Base-by-base conservation (phyloP, 2,113 vertebrate species). In the Cololabis saira region DNA sequence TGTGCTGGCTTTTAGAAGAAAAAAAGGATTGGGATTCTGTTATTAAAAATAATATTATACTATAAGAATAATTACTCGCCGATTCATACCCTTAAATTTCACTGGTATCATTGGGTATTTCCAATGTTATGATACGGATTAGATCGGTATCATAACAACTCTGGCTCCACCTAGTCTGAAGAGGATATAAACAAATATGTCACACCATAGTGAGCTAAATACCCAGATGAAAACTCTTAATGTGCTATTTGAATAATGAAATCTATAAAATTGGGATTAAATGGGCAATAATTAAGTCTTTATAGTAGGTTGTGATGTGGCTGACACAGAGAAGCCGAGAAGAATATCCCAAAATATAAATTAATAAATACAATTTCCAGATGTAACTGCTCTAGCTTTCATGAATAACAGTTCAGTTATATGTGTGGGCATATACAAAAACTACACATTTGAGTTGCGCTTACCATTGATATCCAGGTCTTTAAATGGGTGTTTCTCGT, bases 401-500 rank as follows among this genome's bases (percentile, higher is more conserved):
- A 17, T 42, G 60, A 19, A 0, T 22, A 47, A 9, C 16, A 50
- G 33, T 61, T 62, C 27, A 3, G 42, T 56, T 14, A 59, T 9
- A 37, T 37, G 33, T 11, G 10, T 9, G 6, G 10, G 33, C 37
- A 5, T 15, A 53, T 19, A 63, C 8, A 43, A 52, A 64, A 40
- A 15, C 11, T 45, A 40, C 19, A 40, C 13, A 12, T 1, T 5
- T 5, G 12, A 55, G 53, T 74, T 79, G 76, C 66, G 71, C 61
- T 71, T 83, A 58, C 54, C 59, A 1, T 61, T 59, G 65, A 54
- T 12, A 17, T 42, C n/a, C 65, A 75, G 30, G 18, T 71, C 48
- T 60, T 43, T 47, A 17, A 6, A 50, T 41, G 41, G 27, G 17
- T 50, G 5, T 44, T 5, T 44, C 12, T 8, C 3, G 15, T 66